Evolutionary conservation across 2,888 invertebrate species (phyloP).

Genomic region (Hyposoter didymator): DNA sequence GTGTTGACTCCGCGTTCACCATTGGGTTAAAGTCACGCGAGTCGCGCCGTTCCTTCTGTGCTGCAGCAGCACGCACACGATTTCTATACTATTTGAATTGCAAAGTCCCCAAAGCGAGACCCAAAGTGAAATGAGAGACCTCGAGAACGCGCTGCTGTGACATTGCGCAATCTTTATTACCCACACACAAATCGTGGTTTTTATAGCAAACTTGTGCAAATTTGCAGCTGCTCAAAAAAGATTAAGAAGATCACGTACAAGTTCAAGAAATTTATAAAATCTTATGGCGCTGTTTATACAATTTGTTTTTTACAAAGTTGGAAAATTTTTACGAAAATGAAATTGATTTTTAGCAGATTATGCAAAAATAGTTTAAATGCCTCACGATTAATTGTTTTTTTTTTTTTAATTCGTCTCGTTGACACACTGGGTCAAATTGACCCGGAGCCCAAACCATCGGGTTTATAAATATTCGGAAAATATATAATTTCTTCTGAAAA

Average conservation of each 20-base stretch:
- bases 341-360: too few relatives aligned
- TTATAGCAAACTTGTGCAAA: not conserved
- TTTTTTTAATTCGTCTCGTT: too few relatives aligned
- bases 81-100: constrained; percentile 66
- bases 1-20: constrained; percentile 24
- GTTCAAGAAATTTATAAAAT: not conserved
- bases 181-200: not conserved
- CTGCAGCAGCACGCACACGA: constrained; percentile 49
- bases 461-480: not conserved
- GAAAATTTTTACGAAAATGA: too few relatives aligned
- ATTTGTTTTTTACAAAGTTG: not conserved
- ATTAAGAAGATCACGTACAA: not conserved
- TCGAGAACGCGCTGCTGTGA: not conserved
- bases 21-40: constrained; percentile 50
- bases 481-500: not conserved
- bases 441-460: not conserved
- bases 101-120: constrained; percentile 57
- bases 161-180: constrained; percentile 51
- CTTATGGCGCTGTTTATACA: not conserved
- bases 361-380: too few relatives aligned
- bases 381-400: too few relatives aligned
- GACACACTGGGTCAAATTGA: too few relatives aligned
- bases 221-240: not conserved
- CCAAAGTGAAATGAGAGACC: constrained; percentile 49
- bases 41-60: not conserved